Conservation (phyloP, 2,113 vertebrate species). For the Equus quagga region DNA sequence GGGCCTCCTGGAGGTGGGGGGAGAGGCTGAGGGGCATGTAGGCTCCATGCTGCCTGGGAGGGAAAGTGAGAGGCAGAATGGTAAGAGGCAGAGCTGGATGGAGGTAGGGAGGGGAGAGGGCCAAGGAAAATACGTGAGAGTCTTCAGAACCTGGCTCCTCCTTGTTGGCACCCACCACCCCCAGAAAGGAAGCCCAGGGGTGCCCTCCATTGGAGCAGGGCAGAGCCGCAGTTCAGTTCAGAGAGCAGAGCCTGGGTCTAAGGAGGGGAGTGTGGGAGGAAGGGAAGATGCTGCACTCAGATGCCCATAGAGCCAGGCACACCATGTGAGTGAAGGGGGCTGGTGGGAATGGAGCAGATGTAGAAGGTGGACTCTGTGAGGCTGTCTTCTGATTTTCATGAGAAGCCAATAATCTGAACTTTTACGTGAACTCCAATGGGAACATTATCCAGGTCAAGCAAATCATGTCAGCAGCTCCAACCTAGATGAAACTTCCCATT, state of each 20-base stretch:
- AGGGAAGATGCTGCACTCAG: not conserved
- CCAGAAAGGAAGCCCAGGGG: not conserved
- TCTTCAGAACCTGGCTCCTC: not conserved
- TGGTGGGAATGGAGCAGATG: not conserved
- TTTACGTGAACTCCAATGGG: not conserved
- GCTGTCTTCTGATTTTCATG: not conserved
- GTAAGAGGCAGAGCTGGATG: not conserved
- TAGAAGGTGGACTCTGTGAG: not conserved
- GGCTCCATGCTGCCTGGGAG: not conserved
- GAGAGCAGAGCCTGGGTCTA: not conserved
- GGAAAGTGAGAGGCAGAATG: not conserved
- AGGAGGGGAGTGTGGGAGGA: not conserved
- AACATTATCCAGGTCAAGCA: not conserved
- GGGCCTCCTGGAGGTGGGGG: conserved; percentile 64
- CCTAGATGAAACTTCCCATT: not conserved
- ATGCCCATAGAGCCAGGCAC: not conserved
- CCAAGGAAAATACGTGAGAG: not conserved
- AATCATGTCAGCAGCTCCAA: not conserved
- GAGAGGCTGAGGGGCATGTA: conserved; percentile 37
- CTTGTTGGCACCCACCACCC: not conserved
- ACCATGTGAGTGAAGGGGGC: not conserved
- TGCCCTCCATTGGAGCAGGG: not conserved
- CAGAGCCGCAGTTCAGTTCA: not conserved
- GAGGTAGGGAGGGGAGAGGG: not conserved
- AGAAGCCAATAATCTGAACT: not conserved